Base-by-base conservation (phyloP, 2,888 invertebrate genomes). In the Cenopis cana region DNA sequence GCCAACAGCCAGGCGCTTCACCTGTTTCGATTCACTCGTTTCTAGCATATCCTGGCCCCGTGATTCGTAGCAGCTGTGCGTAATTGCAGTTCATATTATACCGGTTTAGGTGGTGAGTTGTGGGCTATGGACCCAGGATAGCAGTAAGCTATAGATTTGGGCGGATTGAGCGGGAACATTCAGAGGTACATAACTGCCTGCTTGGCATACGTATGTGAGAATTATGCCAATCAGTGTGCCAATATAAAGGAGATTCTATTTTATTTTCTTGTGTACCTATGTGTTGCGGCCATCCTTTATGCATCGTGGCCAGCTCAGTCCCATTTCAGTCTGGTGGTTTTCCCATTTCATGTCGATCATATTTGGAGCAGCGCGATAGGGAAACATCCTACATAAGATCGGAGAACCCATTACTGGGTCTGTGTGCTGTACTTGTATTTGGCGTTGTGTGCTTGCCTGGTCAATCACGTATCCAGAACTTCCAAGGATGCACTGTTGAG, bases 141-240 rank as follows among this genome's bases (percentile, higher is more conserved):
- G 33, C 20, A 64, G 64, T 64, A 64, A 64, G 64, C 64, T 64
- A 64, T 64, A 64, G 64, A 64, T 64, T 64, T 54, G 64, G 33
- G n/a, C 14, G 52, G 64, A 64, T 64, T 38, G 36, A 18, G 64
- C 1, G 20, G n/a, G 18, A 54, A 64, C 64, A 54, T 38, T 38
- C n/a, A 24, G 52, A 64, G 61, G 38, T 52, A 64, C 64, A 52
- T 64, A 54, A 54, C 64, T 36, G 64, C 20, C 52, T 38, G 4
- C 38, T 20, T 24, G 52, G 64, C 64, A 64, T 64, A 64, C 64
- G 20, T 52, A 64, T 64, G 64, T 24, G 64, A 64, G 52, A 64
- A 64, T 64, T 64, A 64, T 64, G 10, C 18, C 64, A 54, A 64
- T 64, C 64, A 54, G 18, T 24, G 56, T 9, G 54, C 20, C 64